Evolutionary conservation across 2,888 invertebrate species (phyloP), one percentile per base, ranked within the genome.

Genomic region (Drosophila neutralis): DNA sequence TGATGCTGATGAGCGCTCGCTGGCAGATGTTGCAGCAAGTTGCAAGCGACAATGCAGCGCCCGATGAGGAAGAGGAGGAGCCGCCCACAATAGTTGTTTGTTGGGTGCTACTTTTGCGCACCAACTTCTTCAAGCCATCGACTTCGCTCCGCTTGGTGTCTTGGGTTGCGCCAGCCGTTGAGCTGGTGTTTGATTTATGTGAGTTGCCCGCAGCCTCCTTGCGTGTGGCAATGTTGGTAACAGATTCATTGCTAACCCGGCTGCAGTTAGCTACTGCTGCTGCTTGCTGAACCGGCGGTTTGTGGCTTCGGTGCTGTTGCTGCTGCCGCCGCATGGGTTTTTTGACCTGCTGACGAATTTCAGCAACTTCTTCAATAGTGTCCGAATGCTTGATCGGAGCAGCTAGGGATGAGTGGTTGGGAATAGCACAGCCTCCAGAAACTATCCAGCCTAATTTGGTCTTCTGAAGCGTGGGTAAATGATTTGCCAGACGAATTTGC

Each of bases 41-140:
- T n/a, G n/a, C n/a, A n/a, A 57, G 4, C 4, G 63, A 42, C 1
- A 49, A 40, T 10, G 68, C 24, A 0, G 67, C 72, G 18, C 58
- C 57, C 13, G 64, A 51, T 8, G 83, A 38, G 15, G 71, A 27
- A 15, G 27, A 38, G 13, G 71, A n/a, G 5, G 27, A 38, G 38
- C 38, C 27, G 29, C 48, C 56, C 2, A 69, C 67, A 13, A 73
- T n/a, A n/a, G 66, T 79, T 6, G 69, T 82, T 74, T 92, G 92
- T 93, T 93, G 78, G 33, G 95, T 95, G 69, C 95, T 95, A 68
- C 95, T 97, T 94, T 97, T 98, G 92, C 98, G 95, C 11, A 97
- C 97, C 53, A 98, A 98, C 94, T 99, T 98, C 92, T 98, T 98
- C 98, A 98, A 99, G 15, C 98, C 98, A 91, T 98, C 98, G 4